A percentile compares a stretch with the other conserved stretches of the same genome.
phyloP scores from a whole-genome alignment of 2,888 invertebrate genomes.

The Agrotis clavis region DNA sequence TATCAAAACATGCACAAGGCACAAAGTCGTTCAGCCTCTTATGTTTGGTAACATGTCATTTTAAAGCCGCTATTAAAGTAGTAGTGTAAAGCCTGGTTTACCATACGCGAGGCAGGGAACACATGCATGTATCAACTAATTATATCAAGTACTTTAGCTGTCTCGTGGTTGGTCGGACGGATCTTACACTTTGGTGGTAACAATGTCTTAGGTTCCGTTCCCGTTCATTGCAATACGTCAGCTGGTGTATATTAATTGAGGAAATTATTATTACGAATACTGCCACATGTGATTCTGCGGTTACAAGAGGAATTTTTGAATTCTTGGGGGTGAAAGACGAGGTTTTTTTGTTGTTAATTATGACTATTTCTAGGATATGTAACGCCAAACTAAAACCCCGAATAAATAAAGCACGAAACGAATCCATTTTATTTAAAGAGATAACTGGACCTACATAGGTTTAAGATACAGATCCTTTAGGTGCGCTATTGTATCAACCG shows the following conservation, averaged over 20 bases:
- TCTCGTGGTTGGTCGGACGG: background rate
- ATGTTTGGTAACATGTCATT: constrained; percentile 16
- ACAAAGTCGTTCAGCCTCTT: constrained; percentile 7
- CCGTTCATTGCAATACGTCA: constrained; percentile 1
- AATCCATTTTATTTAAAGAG: too few species aligned
- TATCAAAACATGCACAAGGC: constrained; percentile 38
- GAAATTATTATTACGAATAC: background rate
- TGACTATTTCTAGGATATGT: too few species aligned
- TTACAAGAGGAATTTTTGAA: background rate
- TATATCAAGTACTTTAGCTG: too few species aligned
- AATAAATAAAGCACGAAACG: too few species aligned
- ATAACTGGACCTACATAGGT: too few species aligned
- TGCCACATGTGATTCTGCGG: background rate
- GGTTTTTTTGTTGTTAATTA: too few species aligned
- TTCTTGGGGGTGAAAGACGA: background rate
- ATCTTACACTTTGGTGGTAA: background rate
- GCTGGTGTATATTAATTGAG: constrained; percentile 14
- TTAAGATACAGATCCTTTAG: too few species aligned
- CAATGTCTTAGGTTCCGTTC: background rate
- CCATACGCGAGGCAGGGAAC: background rate
- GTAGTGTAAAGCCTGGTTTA: background rate
- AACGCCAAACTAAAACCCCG: too few species aligned
- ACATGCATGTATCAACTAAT: background rate
- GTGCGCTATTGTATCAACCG: too few species aligned
- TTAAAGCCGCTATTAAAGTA: constrained; percentile 8